These are phyloP conservation scores for Gila orcuttii DNA, from an alignment of 2,113 vertebrate species.

Conservation along the genomic window DNA sequence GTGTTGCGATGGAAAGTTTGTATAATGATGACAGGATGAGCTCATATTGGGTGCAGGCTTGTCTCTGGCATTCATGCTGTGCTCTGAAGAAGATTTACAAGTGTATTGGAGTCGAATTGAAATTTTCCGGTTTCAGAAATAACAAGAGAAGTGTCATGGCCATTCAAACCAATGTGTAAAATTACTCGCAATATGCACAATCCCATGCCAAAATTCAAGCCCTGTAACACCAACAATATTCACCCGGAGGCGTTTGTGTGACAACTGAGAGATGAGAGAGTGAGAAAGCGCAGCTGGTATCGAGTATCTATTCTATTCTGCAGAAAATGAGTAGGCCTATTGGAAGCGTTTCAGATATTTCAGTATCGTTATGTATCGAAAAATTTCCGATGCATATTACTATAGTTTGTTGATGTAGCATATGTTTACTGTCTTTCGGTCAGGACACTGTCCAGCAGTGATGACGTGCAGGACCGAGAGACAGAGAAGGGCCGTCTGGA, in stretches of 20 bases:
- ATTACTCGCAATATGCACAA: too few relatives aligned
- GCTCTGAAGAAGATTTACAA: neutral
- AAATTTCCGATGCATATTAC: too few relatives aligned
- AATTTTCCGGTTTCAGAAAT: neutral
- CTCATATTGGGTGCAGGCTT: neutral
- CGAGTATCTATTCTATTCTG: too few relatives aligned
- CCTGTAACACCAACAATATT: too few relatives aligned
- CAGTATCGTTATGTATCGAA: too few relatives aligned
- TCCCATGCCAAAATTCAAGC: too few relatives aligned
- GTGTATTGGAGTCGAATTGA: neutral
- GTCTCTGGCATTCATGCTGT: neutral
- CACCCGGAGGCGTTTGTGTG: too few relatives aligned
- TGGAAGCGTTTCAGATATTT: too few relatives aligned
- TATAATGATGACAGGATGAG: slow-evolving; percentile 13
- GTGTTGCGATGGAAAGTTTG: neutral
- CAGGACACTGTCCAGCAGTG: slow-evolving; percentile 92
- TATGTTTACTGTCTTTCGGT: neutral
- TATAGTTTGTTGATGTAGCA: neutral
- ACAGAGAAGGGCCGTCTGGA: slow-evolving; percentile 93
- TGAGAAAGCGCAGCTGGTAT: too few relatives aligned
- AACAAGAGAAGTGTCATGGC: neutral
- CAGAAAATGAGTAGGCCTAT: too few relatives aligned
- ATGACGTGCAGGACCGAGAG: slow-evolving; percentile 93
- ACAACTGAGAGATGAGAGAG: too few relatives aligned
- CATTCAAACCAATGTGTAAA: neutral